Evolutionary conservation across 2,113 vertebrate species (phyloP).

Genomic region (Ctenodactylus gundi): DNA sequence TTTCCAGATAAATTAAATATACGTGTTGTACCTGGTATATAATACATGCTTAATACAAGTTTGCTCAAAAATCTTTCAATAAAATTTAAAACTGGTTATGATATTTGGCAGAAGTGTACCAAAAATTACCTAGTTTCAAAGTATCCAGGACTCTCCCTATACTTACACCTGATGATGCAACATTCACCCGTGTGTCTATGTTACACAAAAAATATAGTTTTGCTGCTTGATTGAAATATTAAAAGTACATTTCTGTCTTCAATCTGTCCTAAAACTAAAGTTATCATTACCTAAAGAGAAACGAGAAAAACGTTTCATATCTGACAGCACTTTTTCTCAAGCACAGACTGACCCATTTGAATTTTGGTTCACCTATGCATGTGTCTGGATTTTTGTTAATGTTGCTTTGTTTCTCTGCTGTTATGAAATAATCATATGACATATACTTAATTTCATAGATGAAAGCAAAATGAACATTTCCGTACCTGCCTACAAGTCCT

Average conservation of each 20-base stretch:
- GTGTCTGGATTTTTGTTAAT: background rate
- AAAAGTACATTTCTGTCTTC: background rate
- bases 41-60: background rate
- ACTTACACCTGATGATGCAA: background rate
- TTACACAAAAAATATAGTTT: background rate
- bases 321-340: background rate
- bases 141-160: background rate
- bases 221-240: background rate
- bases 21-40: background rate
- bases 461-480: background rate
- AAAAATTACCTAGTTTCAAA: background rate
- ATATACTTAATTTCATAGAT: background rate
- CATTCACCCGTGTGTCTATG: background rate
- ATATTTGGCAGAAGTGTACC: background rate
- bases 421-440: background rate
- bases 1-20: background rate
- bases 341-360: background rate
- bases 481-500: background rate
- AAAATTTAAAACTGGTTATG: background rate
- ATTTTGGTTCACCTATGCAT: background rate
- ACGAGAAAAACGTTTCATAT: background rate
- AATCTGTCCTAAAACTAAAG: background rate
- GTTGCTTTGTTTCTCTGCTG: background rate
- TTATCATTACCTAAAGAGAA: background rate
- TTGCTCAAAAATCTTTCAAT: background rate